Base-by-base conservation (phyloP, 2,888 invertebrate species). In the Iselma pallidipennis region DNA sequence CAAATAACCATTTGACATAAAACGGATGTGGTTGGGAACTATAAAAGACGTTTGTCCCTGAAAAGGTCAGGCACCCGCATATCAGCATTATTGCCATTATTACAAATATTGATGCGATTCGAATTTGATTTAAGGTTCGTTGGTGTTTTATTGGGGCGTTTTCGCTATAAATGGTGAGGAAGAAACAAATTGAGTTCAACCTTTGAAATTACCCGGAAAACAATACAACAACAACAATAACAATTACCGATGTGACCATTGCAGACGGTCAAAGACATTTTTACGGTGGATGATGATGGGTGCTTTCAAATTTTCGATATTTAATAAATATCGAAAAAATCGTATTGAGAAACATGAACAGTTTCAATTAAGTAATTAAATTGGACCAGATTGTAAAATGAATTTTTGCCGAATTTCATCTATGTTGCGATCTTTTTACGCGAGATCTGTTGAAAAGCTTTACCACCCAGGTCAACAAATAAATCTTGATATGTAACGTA, bases 11-110 rank as follows among this genome's bases (percentile, higher is more conserved):
- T n/a, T n/a, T n/a, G n/a, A n/a, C n/a, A n/a, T n/a, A 37, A 66
- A 67, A 64, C 70, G 70, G 70, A 70, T 70, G 66, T 68, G 69
- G 66, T 57, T 55, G 63, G 48, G 42, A 65, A 49, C 59, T 31
- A 29, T 49, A 52, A 25, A 7, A 23, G 6, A 28, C 49, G 55
- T 48, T 56, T 53, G 70, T 63, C 71, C 72, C 68, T 71, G 71
- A 65, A 70, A 66, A 71, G 72, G 72, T 72, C 72, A 72, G 70
- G 63, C 68, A 72, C 72, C 71, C 71, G 69, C 70, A 65, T 55
- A 50, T n/a, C 55, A 53, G 49, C 10, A 50, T 10, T 50, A 55
- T 49, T 61, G 53, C 57, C 45, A 52, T 50, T 28, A 56, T 61
- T 50, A 26, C 21, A 37, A 37, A 37, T 37, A 37, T 37, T 37